A percentile compares a stretch with the other conserved stretches of the same genome.
Evolutionary conservation across 2,113 vertebrate species (phyloP).

Genomic region (Sus scrofa): T2T-Sscrofa CM000813.6:50734001-50734500

Average conservation of each 20-base stretch:
- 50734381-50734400: too few relatives aligned
- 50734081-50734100: neutral
- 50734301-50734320: conserved; percentile 49
- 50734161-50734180: neutral
- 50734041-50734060: neutral
- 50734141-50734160: neutral
- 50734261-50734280: neutral
- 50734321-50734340: too few relatives aligned
- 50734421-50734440: too few relatives aligned
- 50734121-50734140: neutral
- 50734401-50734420: too few relatives aligned
- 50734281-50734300: conserved; percentile 47
- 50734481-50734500: too few relatives aligned
- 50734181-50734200: neutral
- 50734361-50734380: too few relatives aligned
- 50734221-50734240: neutral
- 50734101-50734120: neutral
- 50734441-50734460: too few relatives aligned
- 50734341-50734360: too few relatives aligned
- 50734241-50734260: conserved; percentile 44
- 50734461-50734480: too few relatives aligned
- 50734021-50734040: neutral
- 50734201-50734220: neutral
- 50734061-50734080: neutral
- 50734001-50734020: too few relatives aligned